phyloP scores from a whole-genome alignment of 2,888 invertebrate species.

The Galerucella pusilla region DNA sequence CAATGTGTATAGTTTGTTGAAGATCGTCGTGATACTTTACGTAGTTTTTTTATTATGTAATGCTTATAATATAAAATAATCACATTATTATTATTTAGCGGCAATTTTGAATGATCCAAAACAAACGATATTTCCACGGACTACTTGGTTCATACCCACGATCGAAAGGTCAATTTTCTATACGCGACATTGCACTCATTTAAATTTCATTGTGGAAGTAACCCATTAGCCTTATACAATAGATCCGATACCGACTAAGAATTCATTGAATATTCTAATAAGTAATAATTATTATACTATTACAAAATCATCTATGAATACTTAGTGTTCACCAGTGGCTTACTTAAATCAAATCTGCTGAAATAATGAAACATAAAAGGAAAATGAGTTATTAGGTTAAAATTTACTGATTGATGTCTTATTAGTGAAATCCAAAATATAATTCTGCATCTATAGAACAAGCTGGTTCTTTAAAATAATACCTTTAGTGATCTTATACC shows the following conservation, averaged over 20 bases:
- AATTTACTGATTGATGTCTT: too few species aligned
- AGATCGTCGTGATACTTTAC: not conserved
- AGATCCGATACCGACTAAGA: constrained; percentile 1
- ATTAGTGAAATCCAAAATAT: too few species aligned
- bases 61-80: not conserved
- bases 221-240: constrained; percentile 20
- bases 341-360: not conserved
- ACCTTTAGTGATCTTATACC: too few species aligned
- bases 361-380: not conserved
- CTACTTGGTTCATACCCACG: constrained; percentile 7
- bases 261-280: constrained; percentile 15
- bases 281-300: constrained; percentile 11
- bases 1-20: not conserved
- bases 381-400: not conserved
- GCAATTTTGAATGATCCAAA: not conserved
- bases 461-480: too few species aligned
- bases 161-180: constrained; percentile 16
- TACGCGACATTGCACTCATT: constrained; percentile 20
- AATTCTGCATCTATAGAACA: too few species aligned
- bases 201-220: constrained; percentile 14
- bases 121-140: constrained; percentile 15
- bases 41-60: constrained; percentile 3
- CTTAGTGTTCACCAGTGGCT: constrained; percentile 11
- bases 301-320: constrained; percentile 12
- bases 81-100: not conserved